Percentiles rank a stretch among this genome's conserved stretches.
phyloP scores from a whole-genome alignment of 2,888 invertebrate species.

The Lingula anatina region DNA sequence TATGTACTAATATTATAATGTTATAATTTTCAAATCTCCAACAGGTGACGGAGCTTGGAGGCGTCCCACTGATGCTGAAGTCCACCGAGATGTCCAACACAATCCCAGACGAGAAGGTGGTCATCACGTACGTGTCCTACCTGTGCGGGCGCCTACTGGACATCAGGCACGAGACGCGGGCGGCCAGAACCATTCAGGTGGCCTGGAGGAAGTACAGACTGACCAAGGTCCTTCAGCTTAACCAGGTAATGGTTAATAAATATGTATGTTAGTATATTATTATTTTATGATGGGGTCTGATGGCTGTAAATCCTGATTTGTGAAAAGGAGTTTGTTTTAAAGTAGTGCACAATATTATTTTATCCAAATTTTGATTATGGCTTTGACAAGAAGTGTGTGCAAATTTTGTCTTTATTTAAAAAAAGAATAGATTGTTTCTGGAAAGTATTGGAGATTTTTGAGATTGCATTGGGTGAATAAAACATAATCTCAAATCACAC shows the following conservation, averaged over 20 bases:
- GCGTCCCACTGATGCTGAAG: slow-evolving; percentile 52
- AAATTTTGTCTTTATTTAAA: too few species aligned
- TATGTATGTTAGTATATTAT: not conserved
- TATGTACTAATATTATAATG: too few species aligned
- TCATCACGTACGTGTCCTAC: slow-evolving; percentile 49
- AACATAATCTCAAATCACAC: too few species aligned
- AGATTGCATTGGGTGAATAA: too few species aligned
- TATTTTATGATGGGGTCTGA: not conserved
- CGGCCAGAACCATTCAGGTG: slow-evolving; percentile 50
- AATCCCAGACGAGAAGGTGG: slow-evolving; percentile 54
- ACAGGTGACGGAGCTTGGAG: slow-evolving; percentile 52
- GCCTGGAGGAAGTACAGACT: slow-evolving; percentile 45
- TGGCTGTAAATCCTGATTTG: not conserved
- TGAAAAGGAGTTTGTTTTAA: not conserved
- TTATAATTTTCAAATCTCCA: too few species aligned
- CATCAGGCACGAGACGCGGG: slow-evolving; percentile 50
- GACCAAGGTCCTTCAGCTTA: slow-evolving; percentile 13
- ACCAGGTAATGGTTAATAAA: slow-evolving; percentile 24
- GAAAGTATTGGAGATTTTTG: too few species aligned
- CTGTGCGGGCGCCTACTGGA: slow-evolving; percentile 53
- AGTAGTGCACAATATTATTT: too few species aligned
- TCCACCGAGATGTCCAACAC: slow-evolving; percentile 52
- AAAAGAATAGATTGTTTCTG: too few species aligned
- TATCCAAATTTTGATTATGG: too few species aligned
- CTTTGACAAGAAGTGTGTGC: too few species aligned